phyloP scores from a whole-genome alignment of 2,797 vertebrate genomes.

The Staurois parvus region DNA sequence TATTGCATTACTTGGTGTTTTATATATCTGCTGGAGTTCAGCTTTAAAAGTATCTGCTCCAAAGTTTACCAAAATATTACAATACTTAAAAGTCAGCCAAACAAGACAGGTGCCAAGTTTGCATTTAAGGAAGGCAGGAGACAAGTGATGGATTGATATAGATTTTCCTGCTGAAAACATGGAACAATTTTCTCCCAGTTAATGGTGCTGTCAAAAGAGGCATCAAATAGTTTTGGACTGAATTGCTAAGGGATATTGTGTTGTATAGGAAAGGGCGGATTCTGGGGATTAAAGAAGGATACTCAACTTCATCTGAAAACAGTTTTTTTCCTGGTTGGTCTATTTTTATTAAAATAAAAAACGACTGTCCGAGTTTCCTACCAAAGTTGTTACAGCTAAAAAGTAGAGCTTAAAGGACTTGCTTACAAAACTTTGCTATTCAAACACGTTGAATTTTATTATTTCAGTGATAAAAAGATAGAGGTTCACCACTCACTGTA shows the following conservation, averaged over 20 bases:
- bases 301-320: background rate
- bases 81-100: background rate
- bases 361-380: too few relatives aligned
- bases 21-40: background rate
- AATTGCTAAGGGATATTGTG: conserved; percentile 24
- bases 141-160: conserved; percentile 43
- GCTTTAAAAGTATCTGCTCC: background rate
- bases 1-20: too few relatives aligned
- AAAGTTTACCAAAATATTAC: conserved; percentile 8
- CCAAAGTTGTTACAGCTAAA: too few relatives aligned
- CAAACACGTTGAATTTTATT: too few relatives aligned
- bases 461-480: too few relatives aligned
- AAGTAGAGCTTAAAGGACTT: too few relatives aligned
- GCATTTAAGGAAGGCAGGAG: conserved; percentile 9
- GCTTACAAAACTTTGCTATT: too few relatives aligned
- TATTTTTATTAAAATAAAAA: background rate
- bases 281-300: background rate
- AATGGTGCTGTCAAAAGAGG: conserved; percentile 40
- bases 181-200: conserved; percentile 45
- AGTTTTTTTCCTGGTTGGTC: background rate
- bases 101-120: background rate
- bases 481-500: too few relatives aligned
- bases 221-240: conserved; percentile 32
- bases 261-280: background rate
- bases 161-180: conserved; percentile 31